Percentiles rank a stretch among this genome's conserved stretches.
Evolutionary conservation across 2,888 invertebrate genomes (phyloP).

Genomic region (Xanthorhoe spadicearia): DNA sequence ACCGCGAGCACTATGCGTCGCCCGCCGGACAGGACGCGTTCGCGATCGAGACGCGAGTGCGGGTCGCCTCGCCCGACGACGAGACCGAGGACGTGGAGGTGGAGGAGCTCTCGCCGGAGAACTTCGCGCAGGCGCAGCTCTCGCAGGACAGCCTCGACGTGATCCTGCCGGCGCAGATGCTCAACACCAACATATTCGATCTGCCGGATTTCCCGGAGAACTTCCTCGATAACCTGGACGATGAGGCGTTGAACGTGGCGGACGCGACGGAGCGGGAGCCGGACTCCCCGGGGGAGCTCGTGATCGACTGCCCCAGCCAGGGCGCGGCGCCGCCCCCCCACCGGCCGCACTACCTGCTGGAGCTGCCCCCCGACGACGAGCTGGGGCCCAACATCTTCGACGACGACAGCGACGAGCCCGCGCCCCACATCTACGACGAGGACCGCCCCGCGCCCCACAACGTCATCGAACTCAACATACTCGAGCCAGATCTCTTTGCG

Average conservation of each 20-base stretch:
- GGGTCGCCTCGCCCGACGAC: conserved; percentile 5
- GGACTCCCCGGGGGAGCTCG: conserved; percentile 16
- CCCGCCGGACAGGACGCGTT: background rate
- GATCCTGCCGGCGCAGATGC: conserved; percentile 41
- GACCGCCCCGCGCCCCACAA: conserved; percentile 14
- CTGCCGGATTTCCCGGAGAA: conserved; percentile 44
- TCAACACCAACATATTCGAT: conserved; percentile 42
- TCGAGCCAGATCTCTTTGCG: conserved; percentile 11
- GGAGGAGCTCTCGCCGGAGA: conserved; percentile 25
- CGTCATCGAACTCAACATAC: conserved; percentile 20
- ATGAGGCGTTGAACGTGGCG: conserved; percentile 24
- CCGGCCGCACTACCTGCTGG: conserved; percentile 9
- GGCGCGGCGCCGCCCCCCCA: background rate
- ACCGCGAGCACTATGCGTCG: conserved; percentile 48
- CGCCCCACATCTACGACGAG: conserved; percentile 18
- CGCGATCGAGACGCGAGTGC: background rate
- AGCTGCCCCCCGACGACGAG: conserved; percentile 16
- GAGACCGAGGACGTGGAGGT: conserved; percentile 19
- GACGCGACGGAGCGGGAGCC: conserved; percentile 17
- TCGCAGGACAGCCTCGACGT: conserved; percentile 30
- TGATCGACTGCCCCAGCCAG: conserved; percentile 17
- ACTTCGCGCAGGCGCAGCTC: conserved; percentile 23
- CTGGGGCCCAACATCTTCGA: conserved; percentile 29
- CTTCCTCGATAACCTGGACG: conserved; percentile 43
- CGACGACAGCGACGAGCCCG: conserved; percentile 23